Base-by-base conservation (phyloP, 1,140 invertebrate species). In the Heliothis virescens region DNA sequence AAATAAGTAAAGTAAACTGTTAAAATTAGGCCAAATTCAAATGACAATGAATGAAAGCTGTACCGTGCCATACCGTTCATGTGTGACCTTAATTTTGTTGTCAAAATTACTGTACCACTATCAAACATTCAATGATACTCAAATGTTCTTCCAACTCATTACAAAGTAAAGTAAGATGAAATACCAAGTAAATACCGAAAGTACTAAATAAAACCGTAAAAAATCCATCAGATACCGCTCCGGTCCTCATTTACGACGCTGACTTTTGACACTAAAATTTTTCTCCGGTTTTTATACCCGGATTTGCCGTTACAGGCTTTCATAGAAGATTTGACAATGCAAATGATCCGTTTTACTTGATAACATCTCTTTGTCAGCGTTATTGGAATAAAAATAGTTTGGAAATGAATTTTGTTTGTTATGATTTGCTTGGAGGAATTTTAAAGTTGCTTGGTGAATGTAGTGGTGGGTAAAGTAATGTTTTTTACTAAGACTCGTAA, bases 291-390 rank as follows among this genome's bases (percentile, higher is more conserved):
- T 75, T 62, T 75, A 60, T 62, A 16, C 57, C 47, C 18, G n/a
- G 18, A 62, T 75, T 75, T 62, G 47, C 34, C 34, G 15, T 75
- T 12, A 71, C 48, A 16, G 16, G 53, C 55, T 50, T 75, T 75
- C 41, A 75, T 75, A 41, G 57, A 62, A 48, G 72, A 75, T 75
- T 75, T 75, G 57, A 60, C 72, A 60, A 75, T 75, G 72, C 55
- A 75, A 75, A 75, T 75, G 72, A 52, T 60, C 72, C 72, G 55
- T 60, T 75, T 75, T 62, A 75, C 57, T 55, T 75, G 72, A 75
- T 75, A 75, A 60, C 72, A 75, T 75, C 57, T 74, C 16, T 75
- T 62, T 62, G 72, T 26, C 59, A 62, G 59, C 34, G 48, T 48
- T 62, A 60, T 62, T 10, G 26, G 15, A 11, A 15, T 11, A 59